phyloP scores from a whole-genome alignment of 2,888 invertebrate species.

The Melieria omissa region DNA sequence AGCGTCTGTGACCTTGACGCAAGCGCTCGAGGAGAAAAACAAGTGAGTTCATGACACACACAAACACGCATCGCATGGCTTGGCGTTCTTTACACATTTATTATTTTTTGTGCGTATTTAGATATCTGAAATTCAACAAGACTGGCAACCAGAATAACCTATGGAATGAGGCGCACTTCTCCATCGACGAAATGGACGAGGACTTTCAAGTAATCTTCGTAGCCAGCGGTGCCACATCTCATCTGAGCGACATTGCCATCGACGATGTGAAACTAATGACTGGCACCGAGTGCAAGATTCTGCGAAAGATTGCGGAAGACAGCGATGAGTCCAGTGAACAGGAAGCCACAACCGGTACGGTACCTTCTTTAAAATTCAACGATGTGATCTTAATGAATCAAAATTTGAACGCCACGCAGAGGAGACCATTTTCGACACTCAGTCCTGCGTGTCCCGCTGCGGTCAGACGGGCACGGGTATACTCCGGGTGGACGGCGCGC shows the following conservation, averaged over 20 bases:
- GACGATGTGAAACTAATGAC: slow-evolving; percentile 80
- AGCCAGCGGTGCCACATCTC: slow-evolving; percentile 75
- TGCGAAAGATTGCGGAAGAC: slow-evolving; percentile 37
- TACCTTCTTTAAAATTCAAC: background rate
- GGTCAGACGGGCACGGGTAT: slow-evolving; percentile 46
- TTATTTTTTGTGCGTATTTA: slow-evolving; percentile 14
- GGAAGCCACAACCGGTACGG: slow-evolving; percentile 39
- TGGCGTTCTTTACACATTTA: background rate
- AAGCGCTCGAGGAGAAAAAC: slow-evolving; percentile 46
- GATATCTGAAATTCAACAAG: slow-evolving; percentile 70
- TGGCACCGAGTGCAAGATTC: slow-evolving; percentile 52
- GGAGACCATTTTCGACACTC: slow-evolving; percentile 60
- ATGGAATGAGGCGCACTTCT: slow-evolving; percentile 73
- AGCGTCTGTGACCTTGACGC: slow-evolving; percentile 53
- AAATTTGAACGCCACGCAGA: slow-evolving; percentile 32
- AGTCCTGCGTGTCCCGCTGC: slow-evolving; percentile 71
- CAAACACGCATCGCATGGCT: background rate
- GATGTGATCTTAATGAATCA: background rate
- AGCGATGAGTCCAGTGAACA: slow-evolving; percentile 35
- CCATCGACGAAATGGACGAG: slow-evolving; percentile 66
- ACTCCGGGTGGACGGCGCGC: slow-evolving; percentile 41
- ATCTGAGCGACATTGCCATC: slow-evolving; percentile 82
- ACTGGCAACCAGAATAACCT: slow-evolving; percentile 76
- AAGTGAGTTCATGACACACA: slow-evolving; percentile 31
- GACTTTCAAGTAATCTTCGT: slow-evolving; percentile 79